Percentiles rank a stretch among this genome's conserved stretches.
Evolutionary conservation across 2,888 invertebrate species (phyloP).

Genomic region (Anagyrus pseudococci): DNA sequence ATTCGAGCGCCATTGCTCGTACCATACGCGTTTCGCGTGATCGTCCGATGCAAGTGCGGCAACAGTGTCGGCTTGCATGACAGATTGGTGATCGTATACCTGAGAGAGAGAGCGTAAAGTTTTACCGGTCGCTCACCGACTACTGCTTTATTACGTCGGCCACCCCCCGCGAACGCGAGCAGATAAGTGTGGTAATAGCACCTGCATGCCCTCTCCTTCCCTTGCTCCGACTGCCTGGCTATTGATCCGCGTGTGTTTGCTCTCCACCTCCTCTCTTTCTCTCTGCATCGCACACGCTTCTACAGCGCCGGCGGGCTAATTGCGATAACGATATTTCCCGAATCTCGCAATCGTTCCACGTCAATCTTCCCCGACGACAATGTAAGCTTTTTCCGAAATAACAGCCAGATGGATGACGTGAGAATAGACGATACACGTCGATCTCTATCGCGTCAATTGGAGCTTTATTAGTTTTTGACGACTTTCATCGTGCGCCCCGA

Average conservation of each 20-base stretch:
- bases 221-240: background rate
- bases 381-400: no score
- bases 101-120: slow-evolving; percentile 10
- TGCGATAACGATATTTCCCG: no score
- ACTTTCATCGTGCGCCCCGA: no score
- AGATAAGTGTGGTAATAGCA: slow-evolving; percentile 4
- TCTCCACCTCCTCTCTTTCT: no score
- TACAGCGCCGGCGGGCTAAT: no score
- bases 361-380: no score
- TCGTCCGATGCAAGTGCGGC: background rate
- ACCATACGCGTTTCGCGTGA: background rate
- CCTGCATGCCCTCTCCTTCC: background rate
- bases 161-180: background rate
- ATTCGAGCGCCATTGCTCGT: background rate
- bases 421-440: no score
- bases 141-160: slow-evolving; percentile 2
- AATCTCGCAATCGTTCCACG: no score
- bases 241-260: background rate
- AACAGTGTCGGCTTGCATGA: background rate
- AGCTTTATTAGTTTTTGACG: no score
- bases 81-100: slow-evolving; percentile 15
- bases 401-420: no score
- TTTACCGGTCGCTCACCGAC: background rate
- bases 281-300: no score
- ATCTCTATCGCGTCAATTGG: no score